phyloP scores from a whole-genome alignment of 2,888 invertebrate genomes.

The Andrena fulva region DNA sequence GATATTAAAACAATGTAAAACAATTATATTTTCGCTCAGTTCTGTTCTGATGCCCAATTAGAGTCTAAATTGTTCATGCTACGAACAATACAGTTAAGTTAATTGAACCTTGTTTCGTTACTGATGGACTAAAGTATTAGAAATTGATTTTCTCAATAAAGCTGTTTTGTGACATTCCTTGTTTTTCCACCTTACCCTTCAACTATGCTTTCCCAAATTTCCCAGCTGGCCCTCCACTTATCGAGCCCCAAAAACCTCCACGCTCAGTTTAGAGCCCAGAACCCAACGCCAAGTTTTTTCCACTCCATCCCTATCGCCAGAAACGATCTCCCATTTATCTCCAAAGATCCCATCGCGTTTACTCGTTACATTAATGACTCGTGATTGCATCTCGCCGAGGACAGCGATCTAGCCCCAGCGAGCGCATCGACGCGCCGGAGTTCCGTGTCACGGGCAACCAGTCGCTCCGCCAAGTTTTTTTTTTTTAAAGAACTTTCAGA shows the following conservation, averaged over 20 bases:
- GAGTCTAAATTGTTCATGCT: too few relatives aligned
- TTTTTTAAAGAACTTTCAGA: not conserved
- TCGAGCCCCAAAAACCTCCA: not conserved
- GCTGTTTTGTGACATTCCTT: too few relatives aligned
- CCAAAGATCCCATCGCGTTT: not conserved
- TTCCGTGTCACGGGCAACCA: not conserved
- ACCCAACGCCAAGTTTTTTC: not conserved
- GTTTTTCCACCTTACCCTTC: too few relatives aligned
- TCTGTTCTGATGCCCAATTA: too few relatives aligned
- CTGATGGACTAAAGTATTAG: too few relatives aligned
- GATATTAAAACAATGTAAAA: too few relatives aligned
- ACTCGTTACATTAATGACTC: constrained; percentile 6
- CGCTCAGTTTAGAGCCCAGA: not conserved
- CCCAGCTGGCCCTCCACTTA: too few relatives aligned
- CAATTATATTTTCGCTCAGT: too few relatives aligned
- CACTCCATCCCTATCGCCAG: not conserved
- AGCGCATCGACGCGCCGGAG: not conserved
- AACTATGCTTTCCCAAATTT: too few relatives aligned
- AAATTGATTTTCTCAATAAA: too few relatives aligned
- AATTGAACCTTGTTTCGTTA: too few relatives aligned
- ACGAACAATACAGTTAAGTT: too few relatives aligned
- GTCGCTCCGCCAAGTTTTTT: not conserved
- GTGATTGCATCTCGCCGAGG: not conserved
- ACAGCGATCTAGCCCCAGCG: not conserved
- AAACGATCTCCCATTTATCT: not conserved